Evolutionary conservation across 1,140 invertebrate genomes (phyloP).

Genomic region (Andricus grossulariae): DNA sequence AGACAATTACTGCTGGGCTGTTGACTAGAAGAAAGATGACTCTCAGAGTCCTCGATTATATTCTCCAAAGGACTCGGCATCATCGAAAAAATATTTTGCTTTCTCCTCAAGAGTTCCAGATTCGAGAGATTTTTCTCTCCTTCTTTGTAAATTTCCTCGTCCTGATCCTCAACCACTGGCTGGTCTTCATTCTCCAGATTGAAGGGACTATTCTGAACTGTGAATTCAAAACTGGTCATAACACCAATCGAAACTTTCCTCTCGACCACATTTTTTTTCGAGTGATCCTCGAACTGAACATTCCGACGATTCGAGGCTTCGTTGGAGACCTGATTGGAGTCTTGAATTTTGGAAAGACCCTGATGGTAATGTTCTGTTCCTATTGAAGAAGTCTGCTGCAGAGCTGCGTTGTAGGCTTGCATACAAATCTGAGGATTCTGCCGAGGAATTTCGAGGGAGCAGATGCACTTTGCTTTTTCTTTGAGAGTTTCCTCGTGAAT

Average conservation of each 20-base stretch:
- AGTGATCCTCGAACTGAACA: constrained; percentile 44
- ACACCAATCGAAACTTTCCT: constrained; percentile 82
- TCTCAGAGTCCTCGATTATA: constrained; percentile 71
- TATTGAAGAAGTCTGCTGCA: constrained; percentile 11
- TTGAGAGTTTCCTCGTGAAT: constrained; percentile 64
- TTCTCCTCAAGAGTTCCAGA: constrained; percentile 55
- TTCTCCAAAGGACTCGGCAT: constrained; percentile 65
- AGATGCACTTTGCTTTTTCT: constrained; percentile 48
- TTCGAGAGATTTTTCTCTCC: constrained; percentile 56
- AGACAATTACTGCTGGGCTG: constrained; percentile 58
- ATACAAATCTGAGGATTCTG: constrained; percentile 34
- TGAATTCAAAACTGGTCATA: constrained; percentile 84
- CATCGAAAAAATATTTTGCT: constrained; percentile 56
- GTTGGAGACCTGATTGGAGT: background rate
- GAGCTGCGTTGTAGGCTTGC: constrained; percentile 1
- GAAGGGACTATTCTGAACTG: constrained; percentile 73
- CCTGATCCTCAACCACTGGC: constrained; percentile 61
- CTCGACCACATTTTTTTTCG: constrained; percentile 61
- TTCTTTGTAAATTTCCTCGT: constrained; percentile 60
- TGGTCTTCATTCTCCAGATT: constrained; percentile 63
- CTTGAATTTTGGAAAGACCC: background rate
- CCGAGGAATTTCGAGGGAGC: constrained; percentile 33
- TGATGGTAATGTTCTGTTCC: background rate
- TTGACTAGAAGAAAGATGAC: constrained; percentile 69
- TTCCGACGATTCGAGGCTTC: background rate